Conservation (phyloP, 2,888 invertebrate species). For the Marasmarcha lunaedactyla region DNA sequence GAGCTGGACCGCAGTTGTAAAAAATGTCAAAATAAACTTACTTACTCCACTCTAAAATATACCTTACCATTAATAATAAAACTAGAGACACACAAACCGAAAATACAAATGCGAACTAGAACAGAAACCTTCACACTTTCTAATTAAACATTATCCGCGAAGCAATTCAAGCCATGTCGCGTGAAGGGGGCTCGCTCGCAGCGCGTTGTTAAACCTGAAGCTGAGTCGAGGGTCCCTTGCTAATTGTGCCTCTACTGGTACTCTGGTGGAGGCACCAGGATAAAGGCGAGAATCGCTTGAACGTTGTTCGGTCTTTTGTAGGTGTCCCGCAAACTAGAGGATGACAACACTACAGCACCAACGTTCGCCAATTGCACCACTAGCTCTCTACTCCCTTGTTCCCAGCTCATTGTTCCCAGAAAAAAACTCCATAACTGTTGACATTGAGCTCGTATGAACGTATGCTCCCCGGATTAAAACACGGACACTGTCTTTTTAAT, state of each 20-base stretch:
- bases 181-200: constrained; percentile 55
- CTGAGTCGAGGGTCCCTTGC: constrained; percentile 62
- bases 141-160: too few species aligned
- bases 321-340: too few species aligned
- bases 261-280: constrained; percentile 22
- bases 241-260: constrained; percentile 62
- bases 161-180: constrained; percentile 19
- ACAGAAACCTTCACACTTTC: too few species aligned
- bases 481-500: constrained; percentile 23
- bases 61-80: too few species aligned
- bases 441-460: constrained; percentile 51
- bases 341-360: too few species aligned
- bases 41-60: too few species aligned
- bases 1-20: too few species aligned
- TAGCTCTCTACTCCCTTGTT: constrained; percentile 40
- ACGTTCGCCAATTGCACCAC: constrained; percentile 22
- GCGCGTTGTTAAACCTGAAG: constrained; percentile 67
- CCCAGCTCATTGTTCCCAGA: constrained; percentile 27
- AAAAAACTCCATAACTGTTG: constrained; percentile 51
- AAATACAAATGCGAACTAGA: too few species aligned
- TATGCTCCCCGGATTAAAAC: constrained; percentile 21
- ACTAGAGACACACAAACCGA: too few species aligned
- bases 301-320: too few species aligned
- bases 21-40: too few species aligned
- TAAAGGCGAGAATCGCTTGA: too few species aligned